Base-by-base conservation (phyloP, 1,140 invertebrate species). In the Drosophila cardini region DNA sequence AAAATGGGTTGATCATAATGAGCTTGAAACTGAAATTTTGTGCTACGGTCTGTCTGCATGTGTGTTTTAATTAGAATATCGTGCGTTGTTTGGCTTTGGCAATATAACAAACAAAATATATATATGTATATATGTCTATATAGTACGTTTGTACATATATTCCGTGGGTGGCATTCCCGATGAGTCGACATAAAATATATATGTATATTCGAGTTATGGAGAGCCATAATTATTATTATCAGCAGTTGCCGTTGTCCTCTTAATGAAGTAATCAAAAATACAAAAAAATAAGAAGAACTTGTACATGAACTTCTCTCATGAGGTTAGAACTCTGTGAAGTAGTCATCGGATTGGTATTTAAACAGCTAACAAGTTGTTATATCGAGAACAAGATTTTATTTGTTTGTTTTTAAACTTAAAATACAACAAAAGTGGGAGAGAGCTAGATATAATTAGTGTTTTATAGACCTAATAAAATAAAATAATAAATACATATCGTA, bases 51-150 rank as follows among this genome's bases (percentile, higher is more conserved):
- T 63, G 50, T 65, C 61, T 63, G 72, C 68, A 79, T 86, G 68
- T 86, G 72, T 78, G 84, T 87, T 87, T 87, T 87, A 87, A 87
- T 87, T 87, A 89, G 84, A 87, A 87, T 87, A 89, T 87, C 84
- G 84, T 89, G 83, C 72, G 76, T 89, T 89, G 84, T 89, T 87
- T 87, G 80, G 84, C 80, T 90, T 90, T 89, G 78, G 85, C 77
- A 84, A 82, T 82, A 82, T 87, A 82, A 82, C 84, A 89, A 87
- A 87, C 84, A 87, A 89, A 87, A 89, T 83, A 81, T 64, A 61
- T 8, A 43, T 5, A 26, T 26, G 5, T 26, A 26, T 26, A 26
- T 2, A 21, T 6, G 5, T 50, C 30, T 16, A 32, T 10, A 63
- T 56, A 45, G n/a, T n/a, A n/a, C n/a, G n/a, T 53, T 38, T 40